These are phyloP conservation scores for Cerceris ruficornis DNA, from an alignment of 2,888 invertebrate genomes.

Conservation along the genomic window DNA sequence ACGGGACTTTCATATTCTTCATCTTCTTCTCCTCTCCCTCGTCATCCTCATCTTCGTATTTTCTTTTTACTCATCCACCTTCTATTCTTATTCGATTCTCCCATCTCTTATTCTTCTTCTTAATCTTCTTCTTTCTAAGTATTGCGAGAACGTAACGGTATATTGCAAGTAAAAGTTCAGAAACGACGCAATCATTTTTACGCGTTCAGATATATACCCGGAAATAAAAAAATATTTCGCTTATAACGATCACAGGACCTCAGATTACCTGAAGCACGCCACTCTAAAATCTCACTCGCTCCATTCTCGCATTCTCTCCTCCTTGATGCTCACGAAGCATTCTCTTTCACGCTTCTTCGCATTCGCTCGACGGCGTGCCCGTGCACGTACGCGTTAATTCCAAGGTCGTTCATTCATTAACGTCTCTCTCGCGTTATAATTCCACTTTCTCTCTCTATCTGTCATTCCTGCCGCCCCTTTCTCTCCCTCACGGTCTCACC, in stretches of 20 bases:
- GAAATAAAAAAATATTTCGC: conserved; percentile 82
- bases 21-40: conserved; percentile 61
- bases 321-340: conserved; percentile 71
- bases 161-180: conserved; percentile 81
- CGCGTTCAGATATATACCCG: conserved; percentile 73
- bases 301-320: conserved; percentile 57
- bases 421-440: conserved; percentile 18
- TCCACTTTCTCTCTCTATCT: conserved; percentile 13
- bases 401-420: conserved; percentile 57
- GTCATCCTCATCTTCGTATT: conserved; percentile 70
- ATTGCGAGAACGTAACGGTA: conserved; percentile 82
- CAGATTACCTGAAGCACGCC: conserved; percentile 81
- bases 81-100: conserved; percentile 64
- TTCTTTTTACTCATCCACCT: conserved; percentile 52
- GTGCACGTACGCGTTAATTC: conserved; percentile 50
- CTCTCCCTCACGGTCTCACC: neutral
- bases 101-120: conserved; percentile 61
- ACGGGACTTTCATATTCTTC: conserved; percentile 49
- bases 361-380: conserved; percentile 62
- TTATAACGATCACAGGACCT: conserved; percentile 82
- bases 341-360: conserved; percentile 62
- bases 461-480: neutral
- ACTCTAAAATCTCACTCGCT: conserved; percentile 69
- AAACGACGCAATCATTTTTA: conserved; percentile 76
- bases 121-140: conserved; percentile 76